These are phyloP conservation scores for Botia almorhae DNA, from an alignment of 2,797 vertebrate genomes.

Conservation along the genomic window DNA sequence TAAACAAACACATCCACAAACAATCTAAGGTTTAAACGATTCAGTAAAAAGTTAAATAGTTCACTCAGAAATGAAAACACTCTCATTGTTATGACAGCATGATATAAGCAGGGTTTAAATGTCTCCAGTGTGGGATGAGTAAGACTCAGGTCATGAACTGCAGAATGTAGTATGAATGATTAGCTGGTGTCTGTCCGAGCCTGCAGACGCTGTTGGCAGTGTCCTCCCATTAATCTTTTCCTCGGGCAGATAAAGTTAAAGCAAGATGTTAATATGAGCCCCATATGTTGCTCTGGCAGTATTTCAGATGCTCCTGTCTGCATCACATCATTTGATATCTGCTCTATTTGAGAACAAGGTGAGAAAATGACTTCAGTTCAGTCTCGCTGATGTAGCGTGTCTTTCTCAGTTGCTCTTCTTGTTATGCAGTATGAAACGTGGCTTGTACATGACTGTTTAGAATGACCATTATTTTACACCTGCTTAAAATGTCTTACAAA, in stretches of 20 bases:
- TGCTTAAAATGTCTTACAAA: no score
- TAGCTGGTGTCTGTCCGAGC: slow-evolving; percentile 18
- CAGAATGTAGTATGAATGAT: slow-evolving; percentile 15
- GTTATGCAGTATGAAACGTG: neutral
- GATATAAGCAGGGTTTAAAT: neutral
- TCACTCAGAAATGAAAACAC: no score
- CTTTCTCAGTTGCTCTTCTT: neutral
- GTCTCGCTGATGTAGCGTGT: neutral
- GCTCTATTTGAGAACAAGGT: slow-evolving; percentile 34
- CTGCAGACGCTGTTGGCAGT: slow-evolving; percentile 36
- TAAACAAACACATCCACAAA: no score
- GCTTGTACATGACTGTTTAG: neutral
- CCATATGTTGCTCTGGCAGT: slow-evolving; percentile 42
- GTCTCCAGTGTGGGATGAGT: neutral
- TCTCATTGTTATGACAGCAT: no score
- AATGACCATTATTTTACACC: neutral
- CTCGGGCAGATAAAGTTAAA: slow-evolving; percentile 35
- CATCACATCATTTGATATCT: slow-evolving; percentile 36
- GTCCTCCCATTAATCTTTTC: slow-evolving; percentile 47
- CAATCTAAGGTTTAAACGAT: no score
- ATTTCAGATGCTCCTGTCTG: slow-evolving; percentile 29
- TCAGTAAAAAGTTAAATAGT: no score
- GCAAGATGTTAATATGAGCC: slow-evolving; percentile 33
- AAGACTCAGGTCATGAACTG: neutral
- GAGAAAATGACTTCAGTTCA: slow-evolving; percentile 27